Base-by-base conservation (phyloP, 2,888 invertebrate species). In the Hypolimnas misippus region DNA sequence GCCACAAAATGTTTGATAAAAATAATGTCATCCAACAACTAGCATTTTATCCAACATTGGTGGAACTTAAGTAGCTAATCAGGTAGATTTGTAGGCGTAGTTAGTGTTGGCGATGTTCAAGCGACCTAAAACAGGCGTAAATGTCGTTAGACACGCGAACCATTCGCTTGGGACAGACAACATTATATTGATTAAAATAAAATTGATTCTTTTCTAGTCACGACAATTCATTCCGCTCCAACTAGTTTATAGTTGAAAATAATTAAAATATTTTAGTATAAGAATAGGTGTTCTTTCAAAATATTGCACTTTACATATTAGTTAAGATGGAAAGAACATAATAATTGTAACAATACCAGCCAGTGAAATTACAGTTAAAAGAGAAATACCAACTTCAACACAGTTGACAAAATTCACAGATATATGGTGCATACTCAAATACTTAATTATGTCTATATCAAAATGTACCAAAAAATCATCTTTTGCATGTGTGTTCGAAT, bases 101-200 rank as follows among this genome's bases (percentile, higher is more conserved):
- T 57, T 57, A 29, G 62, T 49, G 57, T 52, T 42, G 52, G 21
- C 35, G 62, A 62, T 60, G 64, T 66, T 52, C 60, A 61, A 62
- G 65, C 63, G 61, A 63, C 55, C 44, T 46, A 40, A 55, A 59
- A 46, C 54, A 62, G 65, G 65, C 66, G 70, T 65, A 65, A 86
- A 82, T 81, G 81, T 79, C 70, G 52, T 68, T 46, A 71, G 84
- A 80, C 87, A 89, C 87, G 88, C 88, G 63, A 86, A 31, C 62
- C n/a, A n/a, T n/a, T 73, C 73, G 71, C 73, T 64, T 65, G 69
- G 68, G 73, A 68, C 63, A 67, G 61, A 62, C 73, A 73, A 58
- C 67, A 63, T 63, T 67, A 73, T 84, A 85, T 85, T 82, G 82
- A 87, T 84, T 84, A 79, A 57, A 59, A 60, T 52, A 54, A 60